Base-by-base conservation (phyloP, 1,140 invertebrate genomes). In the Orussus abietinus region DNA sequence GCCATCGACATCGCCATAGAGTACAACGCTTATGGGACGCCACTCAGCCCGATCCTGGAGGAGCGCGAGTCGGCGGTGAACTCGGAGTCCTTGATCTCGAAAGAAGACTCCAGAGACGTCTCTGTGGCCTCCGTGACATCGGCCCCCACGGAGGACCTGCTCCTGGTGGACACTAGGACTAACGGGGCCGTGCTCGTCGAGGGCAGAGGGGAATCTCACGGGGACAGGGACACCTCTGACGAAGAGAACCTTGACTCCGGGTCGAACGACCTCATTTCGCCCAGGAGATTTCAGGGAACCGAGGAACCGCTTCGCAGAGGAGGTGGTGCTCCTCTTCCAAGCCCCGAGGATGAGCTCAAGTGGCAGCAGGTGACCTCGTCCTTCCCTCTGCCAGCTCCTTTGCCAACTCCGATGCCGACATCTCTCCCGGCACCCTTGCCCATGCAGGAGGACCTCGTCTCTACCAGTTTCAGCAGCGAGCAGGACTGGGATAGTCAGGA, bases 31-130 rank as follows among this genome's bases (percentile, higher is more conserved):
- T 80, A 77, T 42, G 75, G 75, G 28, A 69, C 75, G 5, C 78
- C 77, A 3, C 54, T 83, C 9, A 81, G 79, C 48, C 80, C 81
- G 3, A 83, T 82, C 30, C 59, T 80, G n/a, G 81, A 83, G 55
- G 81, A 82, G 61, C 74, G 72, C 30, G 75, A 75, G 42, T 64
- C 68, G 26, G 61, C 60, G 3, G 43, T 59, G 4, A 72, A 59
- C 30, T 71, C 69, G 0, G 70, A 69, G 11, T 68, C 67, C 10
- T 33, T 65, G 4, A 33, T 64, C 2, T 67, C 62, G 1, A 65
- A 47, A 22, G 55, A 59, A 15, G 52, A 69, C 40, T 70, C 66
- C 1, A 58, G 55, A 13, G 69, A 72, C 21, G 54, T 44, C 12
- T 71, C 69, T 2, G 48, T 62, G 6, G 54, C 54, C 9, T 74